phyloP scores from a whole-genome alignment of 2,113 vertebrate species.

The Aptenodytes patagonicus region DNA sequence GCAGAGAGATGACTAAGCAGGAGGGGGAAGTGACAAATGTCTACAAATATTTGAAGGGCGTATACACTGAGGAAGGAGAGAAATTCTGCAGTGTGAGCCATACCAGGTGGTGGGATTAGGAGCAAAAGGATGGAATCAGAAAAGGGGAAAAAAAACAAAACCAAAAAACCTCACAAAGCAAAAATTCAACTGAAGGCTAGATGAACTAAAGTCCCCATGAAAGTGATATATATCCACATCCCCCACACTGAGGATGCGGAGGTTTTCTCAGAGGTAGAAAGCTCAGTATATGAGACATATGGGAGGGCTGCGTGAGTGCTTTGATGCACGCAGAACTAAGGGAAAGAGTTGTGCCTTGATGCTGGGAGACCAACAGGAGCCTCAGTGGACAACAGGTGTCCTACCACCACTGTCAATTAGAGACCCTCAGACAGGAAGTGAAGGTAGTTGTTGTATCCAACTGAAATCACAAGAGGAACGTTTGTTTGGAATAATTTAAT shows the following conservation, averaged over 20 bases:
- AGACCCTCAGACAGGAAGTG: neutral
- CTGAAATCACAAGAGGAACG: constrained; percentile 28
- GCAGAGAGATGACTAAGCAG: constrained; percentile 56
- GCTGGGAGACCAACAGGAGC: constrained; percentile 15
- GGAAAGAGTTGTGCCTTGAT: constrained; percentile 12
- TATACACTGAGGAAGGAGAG: constrained; percentile 25
- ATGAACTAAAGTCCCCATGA: neutral
- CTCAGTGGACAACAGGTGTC: constrained; percentile 43
- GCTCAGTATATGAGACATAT: neutral
- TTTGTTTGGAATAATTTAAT: constrained; percentile 15
- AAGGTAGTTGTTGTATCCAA: neutral
- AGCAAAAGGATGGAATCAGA: constrained; percentile 2
- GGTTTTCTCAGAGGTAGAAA: constrained; percentile 10
- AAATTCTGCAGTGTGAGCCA: constrained; percentile 25
- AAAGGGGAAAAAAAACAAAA: neutral
- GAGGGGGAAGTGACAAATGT: constrained; percentile 44
- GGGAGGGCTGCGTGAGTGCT: neutral
- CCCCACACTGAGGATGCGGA: neutral
- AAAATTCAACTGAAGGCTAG: neutral
- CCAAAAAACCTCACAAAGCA: neutral
- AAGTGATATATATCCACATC: neutral
- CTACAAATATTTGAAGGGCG: constrained; percentile 58
- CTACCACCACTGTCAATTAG: constrained; percentile 1
- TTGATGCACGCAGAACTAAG: neutral
- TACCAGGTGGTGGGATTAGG: constrained; percentile 57